These are phyloP conservation scores for Brachypodius melanocephalos DNA, from an alignment of 2,113 vertebrate species.

Conservation along the genomic window DNA sequence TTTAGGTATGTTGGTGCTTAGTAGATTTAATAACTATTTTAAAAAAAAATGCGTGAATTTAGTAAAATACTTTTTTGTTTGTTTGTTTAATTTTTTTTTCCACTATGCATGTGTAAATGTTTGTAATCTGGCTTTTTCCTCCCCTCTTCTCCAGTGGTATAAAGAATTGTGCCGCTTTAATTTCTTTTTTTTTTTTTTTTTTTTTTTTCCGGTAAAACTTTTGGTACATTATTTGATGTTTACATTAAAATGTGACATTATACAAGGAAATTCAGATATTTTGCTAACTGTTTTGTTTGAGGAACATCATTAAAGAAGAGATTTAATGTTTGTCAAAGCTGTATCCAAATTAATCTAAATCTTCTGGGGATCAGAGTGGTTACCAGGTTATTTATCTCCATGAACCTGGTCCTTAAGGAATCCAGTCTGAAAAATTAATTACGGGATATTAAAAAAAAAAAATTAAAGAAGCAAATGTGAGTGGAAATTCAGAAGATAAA, in stretches of 20 bases:
- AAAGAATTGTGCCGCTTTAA: constrained; percentile 78
- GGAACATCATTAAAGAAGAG: constrained; percentile 82
- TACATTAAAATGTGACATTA: constrained; percentile 95
- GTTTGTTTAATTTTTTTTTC: constrained; percentile 67
- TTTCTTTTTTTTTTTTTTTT: constrained; percentile 63
- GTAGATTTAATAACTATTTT: constrained; percentile 86
- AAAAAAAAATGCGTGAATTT: constrained; percentile 81
- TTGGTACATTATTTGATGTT: constrained; percentile 95
- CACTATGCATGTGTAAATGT: constrained; percentile 91
- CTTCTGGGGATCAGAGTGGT: constrained; percentile 36
- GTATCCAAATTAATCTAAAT: constrained; percentile 73
- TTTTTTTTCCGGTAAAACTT: constrained; percentile 76
- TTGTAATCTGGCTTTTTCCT: constrained; percentile 81
- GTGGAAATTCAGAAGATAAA: constrained; percentile 35
- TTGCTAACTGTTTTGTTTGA: constrained; percentile 88
- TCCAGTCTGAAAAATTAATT: constrained; percentile 18
- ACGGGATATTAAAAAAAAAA: not conserved
- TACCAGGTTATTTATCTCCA: constrained; percentile 29
- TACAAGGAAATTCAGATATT: constrained; percentile 86
- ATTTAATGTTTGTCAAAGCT: constrained; percentile 74
- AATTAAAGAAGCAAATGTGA: constrained; percentile 19
- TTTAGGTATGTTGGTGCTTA: constrained; percentile 84
- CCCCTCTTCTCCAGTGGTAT: constrained; percentile 80
- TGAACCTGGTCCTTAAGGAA: constrained; percentile 57
- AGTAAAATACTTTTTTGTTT: constrained; percentile 72